phyloP scores from a whole-genome alignment of 2,888 invertebrate species.

The Ashinkailepas kermadecensis region DNA sequence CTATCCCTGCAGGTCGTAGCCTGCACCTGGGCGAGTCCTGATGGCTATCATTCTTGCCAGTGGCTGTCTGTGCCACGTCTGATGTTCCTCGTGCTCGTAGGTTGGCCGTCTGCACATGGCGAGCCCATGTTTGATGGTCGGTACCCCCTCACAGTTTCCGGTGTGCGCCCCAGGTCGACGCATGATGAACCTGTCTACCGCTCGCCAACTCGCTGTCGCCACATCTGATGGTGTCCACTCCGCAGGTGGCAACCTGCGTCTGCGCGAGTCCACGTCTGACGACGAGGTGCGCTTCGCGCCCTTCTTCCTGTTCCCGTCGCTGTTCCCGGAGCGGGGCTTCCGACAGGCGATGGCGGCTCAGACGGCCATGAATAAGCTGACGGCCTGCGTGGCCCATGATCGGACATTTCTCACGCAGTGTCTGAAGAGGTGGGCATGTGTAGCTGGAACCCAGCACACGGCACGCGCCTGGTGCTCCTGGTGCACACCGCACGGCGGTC shows the following conservation, averaged over 20 bases:
- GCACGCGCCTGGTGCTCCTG: too few relatives aligned
- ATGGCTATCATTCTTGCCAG: too few relatives aligned
- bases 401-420: conserved; percentile 63
- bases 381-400: conserved; percentile 78
- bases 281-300: conserved; percentile 69
- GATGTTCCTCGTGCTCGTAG: too few relatives aligned
- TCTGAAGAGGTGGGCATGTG: conserved; percentile 50
- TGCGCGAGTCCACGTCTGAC: conserved; percentile 56
- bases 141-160: neutral
- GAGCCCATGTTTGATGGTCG: neutral
- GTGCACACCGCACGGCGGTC: too few relatives aligned
- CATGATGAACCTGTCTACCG: too few relatives aligned
- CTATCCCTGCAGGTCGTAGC: too few relatives aligned
- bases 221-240: conserved; percentile 14
- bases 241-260: conserved; percentile 63
- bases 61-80: too few relatives aligned
- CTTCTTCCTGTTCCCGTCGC: conserved; percentile 67
- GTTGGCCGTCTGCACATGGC: too few relatives aligned
- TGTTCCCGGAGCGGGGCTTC: conserved; percentile 68
- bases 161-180: neutral
- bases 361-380: conserved; percentile 65
- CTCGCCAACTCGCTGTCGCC: neutral
- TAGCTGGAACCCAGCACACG: too few relatives aligned
- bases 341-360: conserved; percentile 66
- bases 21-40: too few relatives aligned